Conservation (phyloP, 1,140 invertebrate species). For the Sipha flava region DNA sequence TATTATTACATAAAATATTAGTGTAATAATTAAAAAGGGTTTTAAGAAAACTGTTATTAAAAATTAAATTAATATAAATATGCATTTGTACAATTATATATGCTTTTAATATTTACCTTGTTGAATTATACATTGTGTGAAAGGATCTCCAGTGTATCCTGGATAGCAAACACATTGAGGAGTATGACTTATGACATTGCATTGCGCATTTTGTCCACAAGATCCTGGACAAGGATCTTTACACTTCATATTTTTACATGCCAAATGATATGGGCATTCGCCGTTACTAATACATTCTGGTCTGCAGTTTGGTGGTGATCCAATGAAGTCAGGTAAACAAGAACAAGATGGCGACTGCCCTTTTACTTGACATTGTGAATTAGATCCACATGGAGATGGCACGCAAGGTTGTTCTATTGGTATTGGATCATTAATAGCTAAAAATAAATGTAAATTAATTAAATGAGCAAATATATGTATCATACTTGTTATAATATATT, state of each 20-base stretch:
- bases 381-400: slow-evolving; percentile 70
- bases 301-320: slow-evolving; percentile 63
- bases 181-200: slow-evolving; percentile 46
- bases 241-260: slow-evolving; percentile 49
- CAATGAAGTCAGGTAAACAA: slow-evolving; percentile 52
- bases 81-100: no score
- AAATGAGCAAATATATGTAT: background rate
- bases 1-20: slow-evolving; percentile 35
- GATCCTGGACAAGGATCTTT: slow-evolving; percentile 48
- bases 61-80: background rate
- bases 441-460: background rate
- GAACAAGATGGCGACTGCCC: slow-evolving; percentile 57
- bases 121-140: slow-evolving; percentile 47
- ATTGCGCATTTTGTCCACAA: slow-evolving; percentile 50
- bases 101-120: slow-evolving; percentile 47
- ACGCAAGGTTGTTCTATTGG: slow-evolving; percentile 59
- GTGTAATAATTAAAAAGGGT: slow-evolving; percentile 42
- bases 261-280: slow-evolving; percentile 51
- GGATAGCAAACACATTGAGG: slow-evolving; percentile 47
- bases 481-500: no score
- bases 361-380: slow-evolving; percentile 64
- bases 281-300: slow-evolving; percentile 62
- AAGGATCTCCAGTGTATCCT: slow-evolving; percentile 49
- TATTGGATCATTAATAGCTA: slow-evolving; percentile 34
- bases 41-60: no score